These are phyloP conservation scores for Alligator sinensis DNA, from an alignment of 2,113 vertebrate species.

Conservation along the genomic window DNA sequence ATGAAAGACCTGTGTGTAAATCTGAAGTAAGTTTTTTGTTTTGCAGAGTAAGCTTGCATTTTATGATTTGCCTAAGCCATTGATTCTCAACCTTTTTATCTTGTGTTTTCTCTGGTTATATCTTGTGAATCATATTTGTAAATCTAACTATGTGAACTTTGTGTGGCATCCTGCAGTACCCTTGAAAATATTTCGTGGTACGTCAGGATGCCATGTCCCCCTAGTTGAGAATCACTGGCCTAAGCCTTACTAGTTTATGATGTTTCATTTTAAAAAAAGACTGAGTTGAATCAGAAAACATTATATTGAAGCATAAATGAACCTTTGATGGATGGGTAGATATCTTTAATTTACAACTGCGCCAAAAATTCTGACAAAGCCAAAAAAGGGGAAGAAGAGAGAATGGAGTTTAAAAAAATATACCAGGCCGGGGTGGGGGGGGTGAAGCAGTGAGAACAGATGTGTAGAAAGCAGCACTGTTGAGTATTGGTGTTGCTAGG, in stretches of 20 bases:
- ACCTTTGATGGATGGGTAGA: rapidly evolving
- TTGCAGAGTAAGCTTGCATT: neutral
- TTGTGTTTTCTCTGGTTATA: too few species aligned
- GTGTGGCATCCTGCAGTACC: too few species aligned
- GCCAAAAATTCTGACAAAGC: constrained; percentile 64
- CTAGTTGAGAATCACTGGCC: too few species aligned
- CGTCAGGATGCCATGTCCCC: too few species aligned
- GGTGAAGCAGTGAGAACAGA: constrained; percentile 22
- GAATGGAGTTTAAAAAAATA: constrained; percentile 18
- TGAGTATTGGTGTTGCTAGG: constrained; percentile 39
- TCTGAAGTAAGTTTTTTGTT: neutral
- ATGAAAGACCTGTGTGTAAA: neutral
- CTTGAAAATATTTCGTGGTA: too few species aligned
- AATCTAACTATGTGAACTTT: too few species aligned
- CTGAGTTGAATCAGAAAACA: neutral
- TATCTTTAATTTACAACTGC: constrained; percentile 34
- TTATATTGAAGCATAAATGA: neutral
- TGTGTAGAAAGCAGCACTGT: constrained; percentile 27
- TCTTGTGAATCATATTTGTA: too few species aligned
- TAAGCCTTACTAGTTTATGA: neutral
- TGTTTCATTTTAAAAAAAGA: neutral
- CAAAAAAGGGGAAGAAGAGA: constrained; percentile 27
- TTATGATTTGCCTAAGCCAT: neutral
- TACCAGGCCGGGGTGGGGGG: neutral
- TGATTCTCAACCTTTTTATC: too few species aligned